phyloP scores from a whole-genome alignment of 2,888 invertebrate species.

The Cylindroiulus punctatus region DNA sequence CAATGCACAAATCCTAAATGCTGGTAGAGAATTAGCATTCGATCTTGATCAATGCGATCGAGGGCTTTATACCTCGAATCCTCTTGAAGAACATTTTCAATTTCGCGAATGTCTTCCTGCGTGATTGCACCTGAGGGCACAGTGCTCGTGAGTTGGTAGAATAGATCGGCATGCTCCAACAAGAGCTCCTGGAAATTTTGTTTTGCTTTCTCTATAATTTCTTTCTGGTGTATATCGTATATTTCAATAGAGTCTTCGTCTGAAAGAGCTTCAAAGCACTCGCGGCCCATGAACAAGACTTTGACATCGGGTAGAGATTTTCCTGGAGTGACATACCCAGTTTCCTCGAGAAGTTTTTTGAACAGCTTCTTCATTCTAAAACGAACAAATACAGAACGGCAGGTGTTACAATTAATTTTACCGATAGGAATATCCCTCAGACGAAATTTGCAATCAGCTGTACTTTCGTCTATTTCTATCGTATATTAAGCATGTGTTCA shows the following conservation, averaged over 20 bases:
- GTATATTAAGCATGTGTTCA: too few species aligned
- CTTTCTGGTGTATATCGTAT: constrained; percentile 92
- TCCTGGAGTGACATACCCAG: constrained; percentile 95
- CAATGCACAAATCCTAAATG: constrained; percentile 96
- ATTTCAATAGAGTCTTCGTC: constrained; percentile 91
- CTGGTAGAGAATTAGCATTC: constrained; percentile 93
- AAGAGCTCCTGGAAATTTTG: constrained; percentile 92
- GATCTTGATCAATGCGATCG: constrained; percentile 91
- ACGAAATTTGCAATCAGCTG: background rate
- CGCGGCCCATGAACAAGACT: constrained; percentile 89
- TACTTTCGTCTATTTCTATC: too few species aligned
- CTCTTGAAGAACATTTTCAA: constrained; percentile 89
- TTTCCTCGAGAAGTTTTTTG: constrained; percentile 90
- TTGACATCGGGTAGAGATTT: constrained; percentile 89
- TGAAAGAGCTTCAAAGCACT: constrained; percentile 90
- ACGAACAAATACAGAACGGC: constrained; percentile 48
- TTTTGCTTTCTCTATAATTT: constrained; percentile 87
- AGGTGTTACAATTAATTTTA: background rate
- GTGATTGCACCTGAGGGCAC: constrained; percentile 89
- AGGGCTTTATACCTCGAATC: constrained; percentile 95
- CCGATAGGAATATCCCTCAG: background rate
- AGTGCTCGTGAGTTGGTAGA: constrained; percentile 91
- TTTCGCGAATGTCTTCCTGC: constrained; percentile 92
- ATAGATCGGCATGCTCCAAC: constrained; percentile 90
- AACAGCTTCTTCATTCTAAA: constrained; percentile 93